These are phyloP conservation scores for Phrynosoma platyrhinos DNA, from an alignment of 2,113 vertebrate species.

Conservation along the genomic window DNA sequence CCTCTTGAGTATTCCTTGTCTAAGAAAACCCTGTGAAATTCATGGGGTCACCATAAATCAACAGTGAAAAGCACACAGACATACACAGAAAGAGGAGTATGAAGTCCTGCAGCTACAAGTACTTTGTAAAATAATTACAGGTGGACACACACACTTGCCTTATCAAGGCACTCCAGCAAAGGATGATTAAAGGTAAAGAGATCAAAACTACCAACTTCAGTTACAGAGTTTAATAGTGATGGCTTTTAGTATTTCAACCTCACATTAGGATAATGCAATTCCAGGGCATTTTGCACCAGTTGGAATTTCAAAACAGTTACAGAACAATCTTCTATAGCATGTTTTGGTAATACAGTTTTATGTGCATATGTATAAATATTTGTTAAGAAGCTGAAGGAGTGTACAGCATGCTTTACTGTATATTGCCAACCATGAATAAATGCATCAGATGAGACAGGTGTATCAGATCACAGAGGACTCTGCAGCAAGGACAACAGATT, in stretches of 20 bases:
- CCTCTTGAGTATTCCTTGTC: no score
- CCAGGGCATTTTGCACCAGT: neutral
- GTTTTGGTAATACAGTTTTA: neutral
- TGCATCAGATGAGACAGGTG: neutral
- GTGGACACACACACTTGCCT: neutral
- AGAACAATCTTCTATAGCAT: neutral
- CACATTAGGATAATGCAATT: neutral
- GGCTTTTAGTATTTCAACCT: neutral
- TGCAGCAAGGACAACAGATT: neutral
- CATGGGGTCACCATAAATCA: neutral
- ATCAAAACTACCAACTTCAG: neutral
- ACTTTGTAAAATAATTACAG: neutral
- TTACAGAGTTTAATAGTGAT: neutral
- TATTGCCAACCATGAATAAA: neutral
- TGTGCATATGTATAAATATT: neutral
- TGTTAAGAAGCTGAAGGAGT: no score
- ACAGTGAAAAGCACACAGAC: no score
- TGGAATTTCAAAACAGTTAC: neutral
- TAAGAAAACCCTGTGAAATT: no score
- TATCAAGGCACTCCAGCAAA: no score
- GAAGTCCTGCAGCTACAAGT: neutral
- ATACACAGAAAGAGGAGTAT: neutral
- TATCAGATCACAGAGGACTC: no score
- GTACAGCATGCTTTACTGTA: no score
- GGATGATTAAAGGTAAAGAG: neutral